Evolutionary conservation across 2,113 vertebrate genomes (phyloP).

Genomic region (Phaethon lepturus): DNA sequence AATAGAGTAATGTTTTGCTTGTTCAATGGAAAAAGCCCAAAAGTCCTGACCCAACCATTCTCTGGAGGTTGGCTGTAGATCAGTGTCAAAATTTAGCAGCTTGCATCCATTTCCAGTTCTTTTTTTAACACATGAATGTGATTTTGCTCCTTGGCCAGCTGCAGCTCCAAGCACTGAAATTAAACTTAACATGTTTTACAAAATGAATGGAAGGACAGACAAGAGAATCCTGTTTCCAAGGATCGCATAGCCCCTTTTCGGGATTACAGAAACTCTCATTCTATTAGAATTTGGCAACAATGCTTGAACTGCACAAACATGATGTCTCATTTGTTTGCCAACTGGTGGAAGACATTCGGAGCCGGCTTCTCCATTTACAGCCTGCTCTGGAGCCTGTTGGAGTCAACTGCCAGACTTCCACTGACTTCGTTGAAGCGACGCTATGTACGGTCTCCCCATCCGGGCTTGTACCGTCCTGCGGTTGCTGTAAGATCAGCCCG

Average conservation of each 20-base stretch:
- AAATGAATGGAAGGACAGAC: constrained; percentile 64
- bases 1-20: constrained; percentile 23
- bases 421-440: fast-evolving
- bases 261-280: constrained; percentile 49
- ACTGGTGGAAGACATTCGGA: not conserved
- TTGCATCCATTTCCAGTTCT: constrained; percentile 53
- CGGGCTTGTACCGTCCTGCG: fast-evolving
- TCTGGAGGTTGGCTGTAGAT: constrained; percentile 49
- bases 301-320: constrained; percentile 15
- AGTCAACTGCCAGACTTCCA: not conserved
- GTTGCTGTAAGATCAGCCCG: not conserved
- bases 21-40: constrained; percentile 38
- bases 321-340: constrained; percentile 60
- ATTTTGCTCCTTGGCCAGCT: constrained; percentile 58
- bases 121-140: constrained; percentile 44
- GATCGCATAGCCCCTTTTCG: constrained; percentile 25
- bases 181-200: constrained; percentile 61
- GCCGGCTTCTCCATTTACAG: not conserved
- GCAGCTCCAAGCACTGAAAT: constrained; percentile 60
- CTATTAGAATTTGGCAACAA: constrained; percentile 57
- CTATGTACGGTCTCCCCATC: not conserved
- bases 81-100: constrained; percentile 51
- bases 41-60: constrained; percentile 24
- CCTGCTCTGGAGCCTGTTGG: not conserved
- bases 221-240: constrained; percentile 58